Conservation (phyloP, 2,113 vertebrate genomes). For the Alaudala cheleensis region DNA sequence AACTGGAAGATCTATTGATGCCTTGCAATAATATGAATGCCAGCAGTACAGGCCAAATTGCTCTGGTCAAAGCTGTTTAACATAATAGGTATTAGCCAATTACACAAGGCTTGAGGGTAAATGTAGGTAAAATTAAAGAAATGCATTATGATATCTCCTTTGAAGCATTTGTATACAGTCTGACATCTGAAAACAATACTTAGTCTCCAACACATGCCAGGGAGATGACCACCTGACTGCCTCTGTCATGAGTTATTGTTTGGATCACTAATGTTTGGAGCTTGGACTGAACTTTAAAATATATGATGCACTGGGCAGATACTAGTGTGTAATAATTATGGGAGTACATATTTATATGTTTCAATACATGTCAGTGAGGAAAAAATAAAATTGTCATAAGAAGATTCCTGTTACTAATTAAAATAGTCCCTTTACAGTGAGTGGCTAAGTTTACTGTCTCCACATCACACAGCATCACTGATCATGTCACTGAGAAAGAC, state of each 20-base stretch:
- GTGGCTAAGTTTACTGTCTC: not conserved
- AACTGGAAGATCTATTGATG: not conserved
- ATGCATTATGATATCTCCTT: not conserved
- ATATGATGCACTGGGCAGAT: not conserved
- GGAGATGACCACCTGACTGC: not conserved
- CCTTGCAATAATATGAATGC: not conserved
- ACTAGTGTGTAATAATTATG: not conserved
- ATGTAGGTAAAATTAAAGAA: constrained; percentile 4
- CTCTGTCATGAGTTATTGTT: not conserved
- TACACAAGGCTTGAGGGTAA: not conserved
- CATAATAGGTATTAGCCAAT: not conserved
- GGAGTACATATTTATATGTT: not conserved
- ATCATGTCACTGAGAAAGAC: not conserved
- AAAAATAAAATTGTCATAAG: not conserved
- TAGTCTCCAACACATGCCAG: not conserved
- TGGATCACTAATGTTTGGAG: not conserved
- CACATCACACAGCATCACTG: not conserved
- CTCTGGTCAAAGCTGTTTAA: not conserved
- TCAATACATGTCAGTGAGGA: not conserved
- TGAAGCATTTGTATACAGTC: not conserved
- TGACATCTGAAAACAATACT: not conserved
- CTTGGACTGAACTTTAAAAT: not conserved
- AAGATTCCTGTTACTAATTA: not conserved
- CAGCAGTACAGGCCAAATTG: not conserved
- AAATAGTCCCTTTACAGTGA: not conserved